Evolutionary conservation across 2,888 invertebrate species (phyloP), one percentile per base, ranked within the genome.

Genomic region (Brenthis hecate): DNA sequence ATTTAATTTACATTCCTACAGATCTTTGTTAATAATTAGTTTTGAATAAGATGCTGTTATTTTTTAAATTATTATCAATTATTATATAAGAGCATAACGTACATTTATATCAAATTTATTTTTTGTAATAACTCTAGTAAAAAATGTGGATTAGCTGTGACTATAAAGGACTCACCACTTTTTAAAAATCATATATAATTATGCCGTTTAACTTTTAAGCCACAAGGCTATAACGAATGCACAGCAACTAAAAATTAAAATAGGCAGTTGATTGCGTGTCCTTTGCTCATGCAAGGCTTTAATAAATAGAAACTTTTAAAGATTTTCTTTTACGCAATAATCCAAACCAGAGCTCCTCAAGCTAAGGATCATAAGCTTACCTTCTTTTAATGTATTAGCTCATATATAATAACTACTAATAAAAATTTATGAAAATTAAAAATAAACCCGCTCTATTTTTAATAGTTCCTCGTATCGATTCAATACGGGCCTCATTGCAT

Each of bases 401-500:
- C 36, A 0, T 6, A 4, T 13, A 32, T 19, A 57, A 2, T 11
- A 14, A 14, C 13, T 57, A 5, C 6, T 14, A 23, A 6, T 48
- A n/a, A 47, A 8, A 19, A 47, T 48, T 14, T 8, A 43, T 2
- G 23, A 48, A 48, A 48, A 47, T 19, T 3, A 58, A n/a, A 4
- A 48, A 53, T 19, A 2, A 3, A 13, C 8, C 23, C 1, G 13
- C 5, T 5, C n/a, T 48, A n/a, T 13, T 28, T 14, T 32, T 13
- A 23, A 60, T 16, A 2, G n/a, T n/a, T 16, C 16, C 13, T 60
- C 28, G 13, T 13, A 3, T 23, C 54, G 14, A 19, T 36, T 56
- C 16, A 2, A 43, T n/a, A 56, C 56, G 56, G 66, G 56, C 14
- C 32, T 81, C 75, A 74, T 74, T 70, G 74, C 69, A 78, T 78